Evolutionary conservation across 2,888 invertebrate genomes (phyloP).

Genomic region (Clepsis dumicolana): DNA sequence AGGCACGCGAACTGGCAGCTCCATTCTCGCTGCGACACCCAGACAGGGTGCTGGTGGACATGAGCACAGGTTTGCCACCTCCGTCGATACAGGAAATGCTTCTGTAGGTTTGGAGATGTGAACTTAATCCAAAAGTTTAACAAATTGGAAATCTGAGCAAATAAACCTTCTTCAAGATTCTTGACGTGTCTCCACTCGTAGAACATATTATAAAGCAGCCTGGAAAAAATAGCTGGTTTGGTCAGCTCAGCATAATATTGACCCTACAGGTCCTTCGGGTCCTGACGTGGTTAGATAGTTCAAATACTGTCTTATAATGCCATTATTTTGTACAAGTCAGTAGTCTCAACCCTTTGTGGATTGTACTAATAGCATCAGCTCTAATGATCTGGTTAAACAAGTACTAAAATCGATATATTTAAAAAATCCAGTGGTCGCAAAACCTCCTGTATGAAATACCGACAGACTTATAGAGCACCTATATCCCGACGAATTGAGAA

Average conservation of each 20-base stretch:
- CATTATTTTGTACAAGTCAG: not conserved
- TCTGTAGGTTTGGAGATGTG: constrained; percentile 47
- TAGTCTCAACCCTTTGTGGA: not conserved
- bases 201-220: constrained; percentile 44
- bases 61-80: constrained; percentile 41
- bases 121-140: constrained; percentile 44
- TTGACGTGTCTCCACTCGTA: constrained; percentile 40
- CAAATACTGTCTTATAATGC: not conserved
- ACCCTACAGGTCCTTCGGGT: constrained; percentile 6
- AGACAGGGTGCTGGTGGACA: constrained; percentile 27
- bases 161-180: constrained; percentile 1
- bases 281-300: not conserved
- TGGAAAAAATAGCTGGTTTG: constrained; percentile 43
- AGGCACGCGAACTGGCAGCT: not conserved
- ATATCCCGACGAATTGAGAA: no score
- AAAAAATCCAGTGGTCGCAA: not conserved
- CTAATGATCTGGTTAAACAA: not conserved
- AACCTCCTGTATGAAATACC: not conserved
- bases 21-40: constrained; percentile 20
- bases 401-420: not conserved
- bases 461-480: constrained; percentile 9
- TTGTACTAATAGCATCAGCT: not conserved
- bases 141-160: constrained; percentile 14
- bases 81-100: constrained; percentile 45
- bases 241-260: constrained; percentile 5